Conservation (phyloP, 2,888 invertebrate species). For the Junonia oenone region DNA sequence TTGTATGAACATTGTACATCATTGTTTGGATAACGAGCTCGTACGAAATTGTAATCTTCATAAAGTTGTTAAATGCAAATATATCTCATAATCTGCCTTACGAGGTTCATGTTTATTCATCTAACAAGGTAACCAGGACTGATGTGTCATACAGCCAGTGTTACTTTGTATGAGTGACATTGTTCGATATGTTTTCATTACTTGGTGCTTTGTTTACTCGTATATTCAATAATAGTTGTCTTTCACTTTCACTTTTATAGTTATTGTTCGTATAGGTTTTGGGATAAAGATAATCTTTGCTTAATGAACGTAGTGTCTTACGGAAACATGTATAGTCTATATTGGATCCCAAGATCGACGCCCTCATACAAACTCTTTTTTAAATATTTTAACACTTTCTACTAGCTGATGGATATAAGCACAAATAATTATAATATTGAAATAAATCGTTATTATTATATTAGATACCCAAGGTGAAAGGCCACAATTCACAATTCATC, state of each 20-base stretch:
- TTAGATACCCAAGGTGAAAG: no score
- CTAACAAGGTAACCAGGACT: not conserved
- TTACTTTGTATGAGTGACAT: not conserved
- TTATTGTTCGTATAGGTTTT: no score
- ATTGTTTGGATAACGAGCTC: not conserved
- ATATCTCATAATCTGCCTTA: not conserved
- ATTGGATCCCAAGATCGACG: no score
- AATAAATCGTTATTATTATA: no score
- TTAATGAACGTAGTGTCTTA: no score
- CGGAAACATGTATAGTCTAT: no score
- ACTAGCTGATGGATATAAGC: no score
- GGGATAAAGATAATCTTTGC: no score
- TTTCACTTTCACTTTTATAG: not conserved
- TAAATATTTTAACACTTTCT: no score
- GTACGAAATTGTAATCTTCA: not conserved
- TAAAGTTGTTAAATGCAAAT: not conserved
- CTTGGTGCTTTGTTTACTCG: not conserved
- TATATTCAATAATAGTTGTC: not conserved
- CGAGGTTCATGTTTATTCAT: not conserved
- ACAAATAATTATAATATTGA: no score
- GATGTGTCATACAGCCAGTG: not conserved
- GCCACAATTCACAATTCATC: no score
- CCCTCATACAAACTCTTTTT: no score
- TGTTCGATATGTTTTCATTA: not conserved
- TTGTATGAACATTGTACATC: not conserved